Percentiles rank a stretch among this genome's conserved stretches.
phyloP scores from a whole-genome alignment of 2,888 invertebrate species.

The Chouioia cunea region DNA sequence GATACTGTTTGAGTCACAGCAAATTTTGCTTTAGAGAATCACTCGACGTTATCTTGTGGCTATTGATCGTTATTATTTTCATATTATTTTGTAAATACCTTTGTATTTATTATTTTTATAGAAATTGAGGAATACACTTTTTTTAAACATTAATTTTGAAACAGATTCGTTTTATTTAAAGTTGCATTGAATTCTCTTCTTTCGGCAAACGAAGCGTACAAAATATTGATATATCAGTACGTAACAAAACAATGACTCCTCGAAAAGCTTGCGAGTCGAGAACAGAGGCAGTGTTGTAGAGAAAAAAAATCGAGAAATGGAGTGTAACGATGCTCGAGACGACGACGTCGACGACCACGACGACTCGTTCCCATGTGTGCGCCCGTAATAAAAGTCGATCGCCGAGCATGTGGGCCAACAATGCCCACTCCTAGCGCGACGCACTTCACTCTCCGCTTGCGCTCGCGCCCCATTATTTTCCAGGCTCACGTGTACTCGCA shows the following conservation, averaged over 20 bases:
- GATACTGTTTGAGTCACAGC: conserved; percentile 1
- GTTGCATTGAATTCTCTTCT: too few species aligned
- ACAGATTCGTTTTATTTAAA: too few species aligned
- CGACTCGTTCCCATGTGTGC: conserved; percentile 19
- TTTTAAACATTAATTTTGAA: too few species aligned
- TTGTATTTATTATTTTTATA: too few species aligned
- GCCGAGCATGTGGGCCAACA: conserved; percentile 68
- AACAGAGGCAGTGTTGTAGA: conserved; percentile 3
- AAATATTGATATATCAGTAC: conserved; percentile 30
- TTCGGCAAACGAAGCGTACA: not conserved
- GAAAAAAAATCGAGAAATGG: conserved; percentile 42
- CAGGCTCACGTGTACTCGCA: conserved; percentile 39
- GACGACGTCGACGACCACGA: not conserved
- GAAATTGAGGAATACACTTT: too few species aligned
- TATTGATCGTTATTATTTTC: too few species aligned
- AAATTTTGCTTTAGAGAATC: too few species aligned
- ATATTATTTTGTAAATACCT: too few species aligned
- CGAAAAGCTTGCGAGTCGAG: not conserved
- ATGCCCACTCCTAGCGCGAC: conserved; percentile 66
- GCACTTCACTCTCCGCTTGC: conserved; percentile 61
- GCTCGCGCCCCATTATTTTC: conserved; percentile 59
- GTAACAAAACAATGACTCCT: conserved; percentile 13
- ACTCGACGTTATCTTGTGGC: too few species aligned
- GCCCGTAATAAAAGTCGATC: conserved; percentile 60
- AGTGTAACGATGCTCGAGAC: conserved; percentile 37